These are phyloP conservation scores for Neoseiulus cucumeris DNA, from an alignment of 1,140 invertebrate genomes.

Conservation along the genomic window DNA sequence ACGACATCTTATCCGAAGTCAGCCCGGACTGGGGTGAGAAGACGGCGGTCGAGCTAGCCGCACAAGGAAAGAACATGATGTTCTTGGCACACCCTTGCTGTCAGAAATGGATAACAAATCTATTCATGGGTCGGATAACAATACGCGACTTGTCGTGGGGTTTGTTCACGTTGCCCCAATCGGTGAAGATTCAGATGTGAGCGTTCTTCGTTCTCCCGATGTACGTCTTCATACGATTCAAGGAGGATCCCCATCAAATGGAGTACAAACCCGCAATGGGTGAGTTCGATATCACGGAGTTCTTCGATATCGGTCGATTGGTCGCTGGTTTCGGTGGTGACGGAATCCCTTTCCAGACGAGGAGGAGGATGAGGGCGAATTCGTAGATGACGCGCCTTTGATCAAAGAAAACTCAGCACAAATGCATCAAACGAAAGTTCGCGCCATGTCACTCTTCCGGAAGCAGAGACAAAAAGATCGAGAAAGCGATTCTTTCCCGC, in stretches of 20 bases:
- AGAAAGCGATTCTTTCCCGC: conserved; percentile 7
- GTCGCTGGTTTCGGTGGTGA: too few species aligned
- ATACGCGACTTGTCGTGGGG: conserved; percentile 27
- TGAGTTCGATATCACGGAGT: conserved; percentile 13
- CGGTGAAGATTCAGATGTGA: conserved; percentile 28
- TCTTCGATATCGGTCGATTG: not conserved
- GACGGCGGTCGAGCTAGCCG: conserved; percentile 23
- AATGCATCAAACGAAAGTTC: not conserved
- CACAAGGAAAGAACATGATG: conserved; percentile 16
- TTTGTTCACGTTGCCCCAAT: conserved; percentile 23
- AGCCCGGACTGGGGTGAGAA: conserved; percentile 28
- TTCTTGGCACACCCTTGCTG: conserved; percentile 32
- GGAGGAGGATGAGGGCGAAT: conserved; percentile 18
- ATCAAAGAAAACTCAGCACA: conserved; percentile 10
- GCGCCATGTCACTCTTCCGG: conserved; percentile 1
- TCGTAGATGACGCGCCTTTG: conserved; percentile 16
- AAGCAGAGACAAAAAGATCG: not conserved
- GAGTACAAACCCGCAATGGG: conserved; percentile 15
- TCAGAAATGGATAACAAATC: conserved; percentile 29
- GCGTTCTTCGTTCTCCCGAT: conserved; percentile 30
- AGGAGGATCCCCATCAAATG: conserved; percentile 15
- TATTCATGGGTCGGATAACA: conserved; percentile 26
- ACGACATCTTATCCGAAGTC: conserved; percentile 25
- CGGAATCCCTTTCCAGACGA: conserved; percentile 14
- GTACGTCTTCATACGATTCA: conserved; percentile 29